These are phyloP conservation scores for Ariolimax columbianus DNA, from an alignment of 2,888 invertebrate species.

Conservation along the genomic window DNA sequence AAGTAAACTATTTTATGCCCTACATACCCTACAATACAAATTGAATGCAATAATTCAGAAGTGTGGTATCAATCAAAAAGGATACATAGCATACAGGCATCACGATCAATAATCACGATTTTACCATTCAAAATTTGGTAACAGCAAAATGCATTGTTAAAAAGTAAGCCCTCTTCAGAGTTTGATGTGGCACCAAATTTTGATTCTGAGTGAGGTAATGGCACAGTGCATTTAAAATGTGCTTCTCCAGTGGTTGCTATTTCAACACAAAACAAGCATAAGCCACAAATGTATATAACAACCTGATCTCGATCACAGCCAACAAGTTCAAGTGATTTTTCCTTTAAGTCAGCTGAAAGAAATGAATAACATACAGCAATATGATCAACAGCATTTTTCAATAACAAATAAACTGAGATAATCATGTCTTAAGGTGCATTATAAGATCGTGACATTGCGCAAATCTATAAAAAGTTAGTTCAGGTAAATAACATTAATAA, in stretches of 20 bases:
- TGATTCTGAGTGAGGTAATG: constrained; percentile 24
- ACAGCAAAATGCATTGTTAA: not conserved
- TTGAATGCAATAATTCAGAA: not conserved
- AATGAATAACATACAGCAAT: not conserved
- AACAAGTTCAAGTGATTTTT: constrained; percentile 30
- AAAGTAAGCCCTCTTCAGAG: not conserved
- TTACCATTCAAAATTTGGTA: constrained; percentile 45
- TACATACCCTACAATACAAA: too few relatives aligned
- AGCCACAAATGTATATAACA: not conserved
- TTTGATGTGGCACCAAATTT: not conserved
- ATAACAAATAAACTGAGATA: too few relatives aligned
- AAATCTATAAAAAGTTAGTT: too few relatives aligned
- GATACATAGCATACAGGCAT: constrained; percentile 51
- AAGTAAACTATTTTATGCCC: too few relatives aligned
- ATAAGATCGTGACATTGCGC: too few relatives aligned
- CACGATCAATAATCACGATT: constrained; percentile 46
- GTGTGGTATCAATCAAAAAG: constrained; percentile 33
- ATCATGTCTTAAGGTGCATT: too few relatives aligned
- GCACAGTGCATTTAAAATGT: constrained; percentile 6
- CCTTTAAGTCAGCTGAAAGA: constrained; percentile 11
- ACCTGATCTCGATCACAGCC: constrained; percentile 40
- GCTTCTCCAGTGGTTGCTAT: not conserved
- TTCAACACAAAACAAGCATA: constrained; percentile 23
- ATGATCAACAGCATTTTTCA: too few relatives aligned
- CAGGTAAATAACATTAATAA: too few relatives aligned